Evolutionary conservation across 2,113 vertebrate species (phyloP).

Genomic region (Phyllostomus discolor): DNA sequence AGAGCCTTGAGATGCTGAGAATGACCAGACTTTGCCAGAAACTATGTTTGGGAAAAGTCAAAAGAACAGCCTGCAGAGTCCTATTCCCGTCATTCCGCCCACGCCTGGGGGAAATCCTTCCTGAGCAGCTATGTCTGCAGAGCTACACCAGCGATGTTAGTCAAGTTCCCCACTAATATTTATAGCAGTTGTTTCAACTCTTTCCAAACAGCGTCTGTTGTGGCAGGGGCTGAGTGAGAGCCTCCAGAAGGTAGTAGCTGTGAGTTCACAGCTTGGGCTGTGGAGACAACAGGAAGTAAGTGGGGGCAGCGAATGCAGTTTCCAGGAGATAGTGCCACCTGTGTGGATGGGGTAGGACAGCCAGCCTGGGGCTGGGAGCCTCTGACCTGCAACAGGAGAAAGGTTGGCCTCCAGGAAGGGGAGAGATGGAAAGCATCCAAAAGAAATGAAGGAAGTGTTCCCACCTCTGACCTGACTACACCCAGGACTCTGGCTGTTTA

Average conservation of each 20-base stretch:
- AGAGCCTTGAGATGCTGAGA: not conserved
- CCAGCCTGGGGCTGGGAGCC: not conserved
- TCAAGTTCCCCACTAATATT: not conserved
- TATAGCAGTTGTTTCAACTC: conserved; percentile 32
- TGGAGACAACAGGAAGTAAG: not conserved
- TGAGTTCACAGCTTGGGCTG: conserved; percentile 32
- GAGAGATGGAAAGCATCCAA: not conserved
- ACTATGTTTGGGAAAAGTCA: not conserved
- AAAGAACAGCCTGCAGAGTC: not conserved
- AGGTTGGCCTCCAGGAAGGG: too few species aligned
- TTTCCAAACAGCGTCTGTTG: conserved; percentile 19
- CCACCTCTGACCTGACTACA: not conserved
- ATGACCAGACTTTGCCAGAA: not conserved
- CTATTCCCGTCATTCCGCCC: not conserved
- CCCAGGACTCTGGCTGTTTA: not conserved
- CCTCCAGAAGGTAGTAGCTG: not conserved
- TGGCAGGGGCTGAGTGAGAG: not conserved
- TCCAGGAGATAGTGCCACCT: not conserved
- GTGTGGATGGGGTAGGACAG: not conserved
- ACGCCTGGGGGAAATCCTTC: not conserved
- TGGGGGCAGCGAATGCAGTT: not conserved
- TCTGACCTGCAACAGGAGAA: not conserved
- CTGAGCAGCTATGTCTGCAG: not conserved
- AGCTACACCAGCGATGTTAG: not conserved
- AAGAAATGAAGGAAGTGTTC: not conserved